Evolutionary conservation across 2,113 vertebrate species (phyloP), one percentile per base, ranked within the genome.

Genomic region (Morone saxatilis): DNA sequence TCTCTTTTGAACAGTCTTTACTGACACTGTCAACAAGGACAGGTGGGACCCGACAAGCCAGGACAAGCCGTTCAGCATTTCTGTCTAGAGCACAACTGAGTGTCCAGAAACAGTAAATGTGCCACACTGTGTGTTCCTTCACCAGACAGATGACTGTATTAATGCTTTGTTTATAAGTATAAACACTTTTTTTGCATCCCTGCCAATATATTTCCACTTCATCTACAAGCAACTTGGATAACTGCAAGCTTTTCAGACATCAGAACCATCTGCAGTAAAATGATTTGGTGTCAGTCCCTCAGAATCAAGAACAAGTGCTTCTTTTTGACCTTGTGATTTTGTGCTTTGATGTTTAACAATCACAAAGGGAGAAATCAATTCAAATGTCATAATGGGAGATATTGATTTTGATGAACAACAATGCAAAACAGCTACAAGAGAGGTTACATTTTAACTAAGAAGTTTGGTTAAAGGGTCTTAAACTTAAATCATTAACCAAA

Each of bases 281-380:
- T 20, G 1, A 73, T 69, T 57, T 51, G 7, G 47, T 50, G 47
- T 56, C 67, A 17, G 40, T 61, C 14, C 48, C 31, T 25, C 25
- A 0, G 51, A 68, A 56, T 72, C 53, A 0, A 61, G 22, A 71
- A 40, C n/a, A 25, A 54, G 53, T 45, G 76, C 9, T 38, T 57
- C 61, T 65, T 62, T 11, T n/a, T 65, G 61, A 45, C 25, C 25
- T 5, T 19, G 38, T 36, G 47, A 41, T 47, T 47, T 66, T 65
- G 43, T 31, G 53, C 54, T 71, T 80, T 61, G n/a, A 71, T 71
- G 77, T 63, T 57, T 47, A 62, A 63, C 48, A 57, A 14, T 69
- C 68, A 71, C 66, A 59, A 31, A 59, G 60, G 43, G 20, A 76
- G 40, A 72, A 57, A 48, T 76, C 47, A 31, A 67, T 45, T 12